Evolutionary conservation across 2,797 vertebrate species (phyloP).

Genomic region (Columba guinea): DNA sequence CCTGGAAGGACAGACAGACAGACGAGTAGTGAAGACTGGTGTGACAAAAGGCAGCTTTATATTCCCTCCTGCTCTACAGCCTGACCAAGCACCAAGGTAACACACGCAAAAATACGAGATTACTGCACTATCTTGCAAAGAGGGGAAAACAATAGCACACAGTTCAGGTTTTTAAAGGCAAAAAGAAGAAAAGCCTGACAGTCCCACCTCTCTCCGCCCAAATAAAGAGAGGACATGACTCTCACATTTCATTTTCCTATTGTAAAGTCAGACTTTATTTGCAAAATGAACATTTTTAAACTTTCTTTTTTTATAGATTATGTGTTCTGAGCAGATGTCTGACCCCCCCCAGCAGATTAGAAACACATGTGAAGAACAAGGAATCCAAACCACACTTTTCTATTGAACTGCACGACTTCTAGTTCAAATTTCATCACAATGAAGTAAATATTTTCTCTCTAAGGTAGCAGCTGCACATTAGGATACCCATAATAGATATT

Average conservation of each 20-base stretch:
- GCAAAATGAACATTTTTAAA: background rate
- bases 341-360: slow-evolving; percentile 1
- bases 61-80: background rate
- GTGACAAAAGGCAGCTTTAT: slow-evolving; percentile 34
- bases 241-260: background rate
- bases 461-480: background rate
- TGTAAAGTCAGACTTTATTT: background rate
- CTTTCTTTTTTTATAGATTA: background rate
- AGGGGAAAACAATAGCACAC: background rate
- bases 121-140: background rate
- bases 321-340: background rate
- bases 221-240: background rate
- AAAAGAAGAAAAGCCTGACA: background rate
- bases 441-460: background rate
- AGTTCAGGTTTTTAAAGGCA: background rate
- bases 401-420: background rate
- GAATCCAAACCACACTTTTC: background rate
- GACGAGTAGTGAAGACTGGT: background rate
- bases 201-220: background rate
- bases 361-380: background rate
- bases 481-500: background rate
- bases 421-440: slow-evolving; percentile 15
- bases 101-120: background rate
- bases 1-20: background rate
- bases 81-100: background rate